phyloP scores from a whole-genome alignment of 2,888 invertebrate species.

The Buathra laborator region DNA sequence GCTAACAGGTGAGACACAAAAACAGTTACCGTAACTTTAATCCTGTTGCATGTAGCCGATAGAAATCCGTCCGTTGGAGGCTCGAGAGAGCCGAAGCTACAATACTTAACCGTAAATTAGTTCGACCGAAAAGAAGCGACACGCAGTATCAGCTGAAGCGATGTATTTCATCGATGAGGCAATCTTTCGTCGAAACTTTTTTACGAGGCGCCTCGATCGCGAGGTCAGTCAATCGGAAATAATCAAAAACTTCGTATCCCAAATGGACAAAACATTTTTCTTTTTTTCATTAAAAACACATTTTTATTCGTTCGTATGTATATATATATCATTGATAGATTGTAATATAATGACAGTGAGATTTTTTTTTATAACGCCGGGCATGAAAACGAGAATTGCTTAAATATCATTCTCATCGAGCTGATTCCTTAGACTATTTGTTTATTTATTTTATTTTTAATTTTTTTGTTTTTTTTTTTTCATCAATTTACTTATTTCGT shows the following conservation, averaged over 20 bases:
- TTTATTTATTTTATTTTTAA: constrained; percentile 44
- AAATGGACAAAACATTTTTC: neutral
- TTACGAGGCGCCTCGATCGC: neutral
- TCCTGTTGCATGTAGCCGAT: no score
- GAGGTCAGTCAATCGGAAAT: neutral
- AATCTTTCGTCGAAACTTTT: neutral
- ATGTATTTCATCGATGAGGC: no score
- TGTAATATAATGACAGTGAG: constrained; percentile 84
- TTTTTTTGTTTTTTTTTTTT: constrained; percentile 39
- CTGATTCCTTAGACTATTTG: constrained; percentile 44
- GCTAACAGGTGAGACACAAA: no score
- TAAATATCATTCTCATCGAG: constrained; percentile 79
- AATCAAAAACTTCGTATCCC: neutral
- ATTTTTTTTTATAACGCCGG: constrained; percentile 82
- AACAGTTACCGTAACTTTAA: no score
- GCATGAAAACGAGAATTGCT: constrained; percentile 83
- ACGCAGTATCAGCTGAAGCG: no score
- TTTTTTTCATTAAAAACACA: constrained; percentile 79
- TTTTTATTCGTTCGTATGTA: constrained; percentile 83
- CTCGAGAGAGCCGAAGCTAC: no score
- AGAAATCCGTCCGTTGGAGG: no score
- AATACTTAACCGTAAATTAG: no score
- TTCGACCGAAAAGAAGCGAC: no score
- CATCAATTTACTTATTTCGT: constrained; percentile 37
- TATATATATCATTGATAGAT: constrained; percentile 81